Conservation (phyloP, 2,797 vertebrate species). For the Cuniculus paca region DNA sequence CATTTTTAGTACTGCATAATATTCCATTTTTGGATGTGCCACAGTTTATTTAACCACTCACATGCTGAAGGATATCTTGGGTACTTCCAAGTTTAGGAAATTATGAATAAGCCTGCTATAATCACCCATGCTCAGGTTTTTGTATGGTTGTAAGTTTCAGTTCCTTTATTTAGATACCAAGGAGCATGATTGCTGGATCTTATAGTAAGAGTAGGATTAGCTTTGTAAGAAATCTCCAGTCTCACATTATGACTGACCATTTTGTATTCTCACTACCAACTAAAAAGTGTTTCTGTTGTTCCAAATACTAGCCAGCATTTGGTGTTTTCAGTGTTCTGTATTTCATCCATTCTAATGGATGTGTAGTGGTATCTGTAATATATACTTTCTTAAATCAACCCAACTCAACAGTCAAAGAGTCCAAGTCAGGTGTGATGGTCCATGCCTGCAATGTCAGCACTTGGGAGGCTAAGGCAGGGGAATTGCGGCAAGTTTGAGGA, state of each 20-base stretch:
- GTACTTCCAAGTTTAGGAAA: not conserved
- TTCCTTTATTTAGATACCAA: not conserved
- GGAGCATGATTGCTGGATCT: not conserved
- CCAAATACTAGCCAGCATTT: too few relatives aligned
- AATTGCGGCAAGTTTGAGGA: not conserved
- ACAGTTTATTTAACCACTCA: not conserved
- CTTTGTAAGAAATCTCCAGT: not conserved
- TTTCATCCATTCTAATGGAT: not conserved
- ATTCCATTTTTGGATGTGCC: not conserved
- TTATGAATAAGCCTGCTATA: too few relatives aligned
- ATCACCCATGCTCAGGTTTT: too few relatives aligned
- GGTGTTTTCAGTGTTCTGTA: not conserved
- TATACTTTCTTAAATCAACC: not conserved
- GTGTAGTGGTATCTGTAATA: not conserved
- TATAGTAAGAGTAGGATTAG: not conserved
- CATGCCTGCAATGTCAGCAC: not conserved
- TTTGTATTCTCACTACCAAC: not conserved
- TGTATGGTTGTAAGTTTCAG: not conserved
- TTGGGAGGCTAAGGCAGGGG: not conserved
- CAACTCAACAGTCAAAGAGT: not conserved
- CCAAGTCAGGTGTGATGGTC: too few relatives aligned
- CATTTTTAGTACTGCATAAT: not conserved
- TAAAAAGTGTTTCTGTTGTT: not conserved
- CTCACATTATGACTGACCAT: not conserved
- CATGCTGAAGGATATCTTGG: not conserved